Evolutionary conservation across 2,888 invertebrate species (phyloP), one percentile per base, ranked within the genome.

Genomic region (Macroteleia sp.): DNA sequence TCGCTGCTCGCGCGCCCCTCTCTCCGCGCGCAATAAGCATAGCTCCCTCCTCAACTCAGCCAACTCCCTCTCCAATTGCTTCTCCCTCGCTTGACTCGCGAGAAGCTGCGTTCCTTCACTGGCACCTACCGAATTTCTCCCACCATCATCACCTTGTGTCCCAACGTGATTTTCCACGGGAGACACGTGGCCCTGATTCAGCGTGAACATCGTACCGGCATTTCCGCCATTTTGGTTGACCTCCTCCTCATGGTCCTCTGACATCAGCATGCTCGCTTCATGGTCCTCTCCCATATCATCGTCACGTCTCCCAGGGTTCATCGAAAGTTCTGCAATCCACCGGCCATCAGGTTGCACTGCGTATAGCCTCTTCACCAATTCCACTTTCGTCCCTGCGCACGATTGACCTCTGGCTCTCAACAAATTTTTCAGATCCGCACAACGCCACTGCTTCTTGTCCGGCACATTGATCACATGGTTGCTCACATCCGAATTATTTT

Each of bases 161-260:
- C 10, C 10, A 22, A n/a, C 16, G n/a, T 22, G 10, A 16, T n/a
- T 30, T 16, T 25, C 14, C 46, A n/a, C 46, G 46, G 25, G 14
- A 22, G 17, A 8, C 46, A 16, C 46, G 8, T 25, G 5, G 28
- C 28, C 25, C 16, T 46, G 46, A 16, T 10, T 48, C 30, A 9
- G 9, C 30, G 30, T 30, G 30, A 16, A 17, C 30, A 17, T 14
- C 12, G 34, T 20, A 19, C 34, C 50, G n/a, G 34, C 12, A n/a
- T 34, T 50, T 50, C 34, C 32, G 50, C 32, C 50, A 50, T 50
- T 10, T 50, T 50, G 50, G 32, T 5, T 50, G 19, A 50, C 19
- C n/a, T n/a, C 17, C 20, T 9, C 19, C 19, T 9, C 19, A 16
- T 50, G 50, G 10, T 19, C 50, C 30, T 32, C 50, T 12, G 9